Percentiles rank a stretch among this genome's conserved stretches.
Evolutionary conservation across 2,797 vertebrate species (phyloP).

Genomic region (Sciurus carolinensis): DNA sequence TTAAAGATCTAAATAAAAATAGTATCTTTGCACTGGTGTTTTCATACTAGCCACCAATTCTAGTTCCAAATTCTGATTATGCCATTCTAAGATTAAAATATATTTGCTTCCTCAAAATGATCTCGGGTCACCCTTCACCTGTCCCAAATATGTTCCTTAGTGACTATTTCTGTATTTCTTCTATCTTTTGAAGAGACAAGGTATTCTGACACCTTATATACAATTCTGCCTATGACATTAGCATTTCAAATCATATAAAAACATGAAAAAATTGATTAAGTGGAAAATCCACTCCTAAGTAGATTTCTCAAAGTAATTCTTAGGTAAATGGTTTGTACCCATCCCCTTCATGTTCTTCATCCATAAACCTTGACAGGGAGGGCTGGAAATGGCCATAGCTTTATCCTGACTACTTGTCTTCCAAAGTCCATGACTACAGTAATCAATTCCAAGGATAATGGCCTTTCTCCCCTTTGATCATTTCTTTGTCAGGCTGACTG

Average conservation of each 20-base stretch:
- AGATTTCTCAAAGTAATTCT: slow-evolving; percentile 19
- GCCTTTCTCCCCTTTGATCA: slow-evolving; percentile 87
- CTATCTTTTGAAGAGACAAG: neutral
- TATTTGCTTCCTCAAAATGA: neutral
- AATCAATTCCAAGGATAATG: slow-evolving; percentile 87
- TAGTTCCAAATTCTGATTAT: slow-evolving; percentile 58
- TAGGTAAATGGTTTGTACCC: neutral
- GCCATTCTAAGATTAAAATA: slow-evolving; percentile 68
- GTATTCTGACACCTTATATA: neutral
- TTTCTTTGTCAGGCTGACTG: slow-evolving; percentile 90
- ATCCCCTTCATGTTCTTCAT: neutral
- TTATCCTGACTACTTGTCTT: slow-evolving; percentile 57
- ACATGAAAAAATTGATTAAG: neutral
- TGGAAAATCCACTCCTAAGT: neutral
- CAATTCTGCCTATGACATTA: neutral
- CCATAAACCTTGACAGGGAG: neutral
- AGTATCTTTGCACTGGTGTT: slow-evolving; percentile 37
- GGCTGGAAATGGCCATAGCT: slow-evolving; percentile 16
- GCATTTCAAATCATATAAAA: slow-evolving; percentile 15
- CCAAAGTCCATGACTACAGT: slow-evolving; percentile 65
- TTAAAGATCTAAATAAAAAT: slow-evolving; percentile 67
- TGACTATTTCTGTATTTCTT: neutral
- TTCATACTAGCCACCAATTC: slow-evolving; percentile 44
- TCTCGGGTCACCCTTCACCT: slow-evolving; percentile 15
- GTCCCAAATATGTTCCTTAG: slow-evolving; percentile 27